These are phyloP conservation scores for Gymnorhina tibicen DNA, from an alignment of 2,113 vertebrate species.

Conservation along the genomic window DNA sequence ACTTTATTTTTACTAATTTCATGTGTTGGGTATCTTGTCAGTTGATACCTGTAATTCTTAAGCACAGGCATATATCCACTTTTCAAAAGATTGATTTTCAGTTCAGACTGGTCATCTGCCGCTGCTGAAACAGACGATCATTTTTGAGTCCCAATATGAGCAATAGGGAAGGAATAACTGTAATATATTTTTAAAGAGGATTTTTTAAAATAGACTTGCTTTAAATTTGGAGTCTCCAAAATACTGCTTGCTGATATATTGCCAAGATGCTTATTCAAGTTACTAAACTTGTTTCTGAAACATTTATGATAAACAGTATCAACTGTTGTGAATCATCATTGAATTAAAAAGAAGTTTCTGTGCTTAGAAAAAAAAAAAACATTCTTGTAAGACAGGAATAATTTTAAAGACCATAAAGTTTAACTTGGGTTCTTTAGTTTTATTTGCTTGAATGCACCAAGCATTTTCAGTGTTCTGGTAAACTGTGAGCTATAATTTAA, in stretches of 20 bases:
- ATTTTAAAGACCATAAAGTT: not conserved
- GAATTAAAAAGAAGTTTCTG: not conserved
- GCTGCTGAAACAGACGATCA: not conserved
- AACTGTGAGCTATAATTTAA: not conserved
- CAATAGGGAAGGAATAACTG: not conserved
- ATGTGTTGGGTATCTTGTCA: not conserved
- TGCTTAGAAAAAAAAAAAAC: not conserved
- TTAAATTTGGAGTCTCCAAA: not conserved
- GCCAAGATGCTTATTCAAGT: not conserved
- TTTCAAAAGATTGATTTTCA: not conserved
- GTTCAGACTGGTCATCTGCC: not conserved
- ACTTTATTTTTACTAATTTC: not conserved
- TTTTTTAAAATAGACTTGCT: not conserved
- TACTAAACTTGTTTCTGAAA: slow-evolving; percentile 37
- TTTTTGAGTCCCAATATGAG: not conserved
- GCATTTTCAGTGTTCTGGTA: not conserved
- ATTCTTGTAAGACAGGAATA: not conserved
- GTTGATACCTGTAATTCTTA: not conserved
- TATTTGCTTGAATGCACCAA: not conserved
- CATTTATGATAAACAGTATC: not conserved
- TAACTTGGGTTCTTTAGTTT: not conserved
- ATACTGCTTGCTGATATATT: not conserved
- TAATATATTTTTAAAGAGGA: not conserved
- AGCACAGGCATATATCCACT: not conserved
- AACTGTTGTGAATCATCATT: not conserved